Evolutionary conservation across 1,140 invertebrate genomes (phyloP), one percentile per base, ranked within the genome.

Genomic region (Sminthurinus signatus): DNA sequence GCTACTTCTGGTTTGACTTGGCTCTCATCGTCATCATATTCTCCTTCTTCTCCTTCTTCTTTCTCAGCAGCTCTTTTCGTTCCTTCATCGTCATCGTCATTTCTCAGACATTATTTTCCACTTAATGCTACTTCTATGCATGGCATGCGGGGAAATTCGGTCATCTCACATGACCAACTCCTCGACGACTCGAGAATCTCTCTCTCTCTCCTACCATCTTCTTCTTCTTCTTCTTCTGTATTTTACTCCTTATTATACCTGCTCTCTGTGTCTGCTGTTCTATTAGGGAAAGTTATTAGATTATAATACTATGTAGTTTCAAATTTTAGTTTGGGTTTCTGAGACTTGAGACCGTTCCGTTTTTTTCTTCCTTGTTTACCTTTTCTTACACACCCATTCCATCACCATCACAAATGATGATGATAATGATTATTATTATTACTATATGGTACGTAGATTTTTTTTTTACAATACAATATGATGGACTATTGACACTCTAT

Each of bases 161-260:
- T 54, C 51, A 54, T 54, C 51, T 28, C 51, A 54, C 28, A 54
- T 54, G 51, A 54, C 51, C 51, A 27, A 31, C 12, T 54, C 51
- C 10, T 19, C 17, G 4, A 10, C 44, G n/a, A n/a, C n/a, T n/a
- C n/a, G n/a, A 10, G 17, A 48, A 8, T 48, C 17, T 48, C 29
- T 14, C 12, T 52, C 28, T 21, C 10, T 31, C 15, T 21, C 50
- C 8, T 52, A 10, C 50, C 23, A 19, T 48, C 17, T 19, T 17
- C 46, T 10, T 54, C 29, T 28, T 21, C 27, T 25, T 19, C 19
- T 54, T 25, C 27, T 54, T 28, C 23, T 31, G n/a, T n/a, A n/a
- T n/a, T n/a, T n/a, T n/a, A n/a, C n/a, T n/a, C n/a, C n/a, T n/a
- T n/a, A n/a, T n/a, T n/a, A 48, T n/a, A 48, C 23, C 19, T n/a